Conservation (phyloP, 1,140 invertebrate genomes). For the Leptinotarsa undecemlineata region DNA sequence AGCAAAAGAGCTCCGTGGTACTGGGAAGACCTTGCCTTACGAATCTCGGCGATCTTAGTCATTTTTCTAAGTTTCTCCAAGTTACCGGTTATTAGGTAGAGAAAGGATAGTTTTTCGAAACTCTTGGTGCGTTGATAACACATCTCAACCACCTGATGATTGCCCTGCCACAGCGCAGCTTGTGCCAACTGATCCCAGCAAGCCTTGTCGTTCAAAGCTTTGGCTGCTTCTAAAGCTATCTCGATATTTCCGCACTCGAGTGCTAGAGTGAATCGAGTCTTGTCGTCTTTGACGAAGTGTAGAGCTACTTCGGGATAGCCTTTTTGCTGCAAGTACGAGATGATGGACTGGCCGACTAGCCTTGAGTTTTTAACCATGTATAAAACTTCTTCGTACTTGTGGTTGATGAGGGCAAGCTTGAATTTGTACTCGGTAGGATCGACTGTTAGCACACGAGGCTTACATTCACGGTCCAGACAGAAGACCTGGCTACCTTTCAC, state of each 20-base stretch:
- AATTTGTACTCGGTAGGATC: constrained; percentile 99
- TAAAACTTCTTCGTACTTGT: constrained; percentile 97
- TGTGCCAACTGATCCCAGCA: constrained; percentile 98
- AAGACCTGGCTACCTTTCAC: constrained; percentile 93
- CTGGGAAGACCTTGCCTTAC: constrained; percentile 94
- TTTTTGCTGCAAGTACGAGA: constrained; percentile 98
- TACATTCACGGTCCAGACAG: constrained; percentile 92
- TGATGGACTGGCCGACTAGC: constrained; percentile 97
- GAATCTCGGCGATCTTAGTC: constrained; percentile 98
- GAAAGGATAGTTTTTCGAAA: constrained; percentile 97
- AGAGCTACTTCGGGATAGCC: constrained; percentile 99
- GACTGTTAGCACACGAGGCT: constrained; percentile 87
- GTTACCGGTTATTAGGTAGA: constrained; percentile 98
- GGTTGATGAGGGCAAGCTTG: constrained; percentile 94
- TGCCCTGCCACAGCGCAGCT: constrained; percentile 91
- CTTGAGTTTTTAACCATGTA: constrained; percentile 97
- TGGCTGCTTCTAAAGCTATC: constrained; percentile 90
- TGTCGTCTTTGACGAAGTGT: constrained; percentile 99
- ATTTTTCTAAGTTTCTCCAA: constrained; percentile 97
- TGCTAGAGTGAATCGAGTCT: constrained; percentile 94
- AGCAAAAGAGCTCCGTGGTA: constrained; percentile 93
- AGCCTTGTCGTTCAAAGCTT: constrained; percentile 88
- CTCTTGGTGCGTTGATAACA: constrained; percentile 99
- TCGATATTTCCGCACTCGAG: constrained; percentile 99
- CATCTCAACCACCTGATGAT: constrained; percentile 98